Evolutionary conservation across 2,888 invertebrate genomes (phyloP).

Genomic region (Brachypalpus laphriformis): DNA sequence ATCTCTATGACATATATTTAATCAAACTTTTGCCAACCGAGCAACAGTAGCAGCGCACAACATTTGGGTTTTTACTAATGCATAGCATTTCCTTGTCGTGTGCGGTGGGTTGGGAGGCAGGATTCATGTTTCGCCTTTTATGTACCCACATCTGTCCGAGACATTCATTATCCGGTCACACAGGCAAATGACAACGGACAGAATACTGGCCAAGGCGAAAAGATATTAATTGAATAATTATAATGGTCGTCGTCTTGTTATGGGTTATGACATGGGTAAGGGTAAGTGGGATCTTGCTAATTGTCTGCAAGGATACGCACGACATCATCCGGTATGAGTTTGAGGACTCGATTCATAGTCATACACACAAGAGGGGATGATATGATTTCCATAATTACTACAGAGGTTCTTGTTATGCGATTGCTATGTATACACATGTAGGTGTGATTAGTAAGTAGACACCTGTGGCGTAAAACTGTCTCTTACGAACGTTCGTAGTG

Average conservation of each 20-base stretch:
- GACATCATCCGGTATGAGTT: slow-evolving; percentile 61
- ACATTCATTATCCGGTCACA: slow-evolving; percentile 74
- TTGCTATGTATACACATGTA: slow-evolving; percentile 4
- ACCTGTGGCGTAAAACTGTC: slow-evolving; percentile 82
- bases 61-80: slow-evolving; percentile 53
- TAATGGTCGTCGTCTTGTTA: slow-evolving; percentile 75
- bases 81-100: slow-evolving; percentile 52
- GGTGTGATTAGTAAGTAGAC: slow-evolving; percentile 77
- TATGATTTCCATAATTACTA: slow-evolving; percentile 64
- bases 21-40: slow-evolving; percentile 56
- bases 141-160: slow-evolving; percentile 74
- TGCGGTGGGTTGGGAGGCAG: slow-evolving; percentile 24
- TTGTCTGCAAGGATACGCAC: slow-evolving; percentile 73
- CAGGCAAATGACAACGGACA: slow-evolving; percentile 73
- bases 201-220: slow-evolving; percentile 70
- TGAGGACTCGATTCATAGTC: slow-evolving; percentile 32
- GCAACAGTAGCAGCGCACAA: slow-evolving; percentile 26
- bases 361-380: slow-evolving; percentile 27
- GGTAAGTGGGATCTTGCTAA: slow-evolving; percentile 70
- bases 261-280: slow-evolving; percentile 72
- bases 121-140: slow-evolving; percentile 65
- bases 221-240: slow-evolving; percentile 77
- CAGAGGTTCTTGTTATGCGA: slow-evolving; percentile 41
- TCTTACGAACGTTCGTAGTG: slow-evolving; percentile 48
- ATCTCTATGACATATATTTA: slow-evolving; percentile 62